A percentile compares a stretch with the other conserved stretches of the same genome.
Evolutionary conservation across 2,888 invertebrate species (phyloP).

Genomic region (Saturnia japonica): DNA sequence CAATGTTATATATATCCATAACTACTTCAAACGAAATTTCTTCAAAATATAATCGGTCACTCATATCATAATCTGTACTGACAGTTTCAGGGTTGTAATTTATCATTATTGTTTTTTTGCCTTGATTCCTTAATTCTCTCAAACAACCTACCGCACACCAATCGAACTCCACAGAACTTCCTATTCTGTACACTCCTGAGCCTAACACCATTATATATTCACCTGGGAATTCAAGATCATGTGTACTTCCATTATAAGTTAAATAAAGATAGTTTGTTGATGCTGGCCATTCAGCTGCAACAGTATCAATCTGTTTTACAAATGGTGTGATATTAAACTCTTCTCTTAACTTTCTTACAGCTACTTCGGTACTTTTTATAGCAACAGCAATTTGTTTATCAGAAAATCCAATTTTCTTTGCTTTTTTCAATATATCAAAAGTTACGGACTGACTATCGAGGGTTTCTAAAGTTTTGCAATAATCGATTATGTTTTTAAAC

Average conservation of each 20-base stretch:
- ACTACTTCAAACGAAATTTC: constrained; percentile 99
- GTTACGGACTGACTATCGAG: constrained; percentile 84
- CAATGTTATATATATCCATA: constrained; percentile 98
- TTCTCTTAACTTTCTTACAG: constrained; percentile 88
- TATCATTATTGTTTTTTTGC: constrained; percentile 97
- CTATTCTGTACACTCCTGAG: constrained; percentile 97
- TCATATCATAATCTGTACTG: constrained; percentile 99
- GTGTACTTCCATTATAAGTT: constrained; percentile 94
- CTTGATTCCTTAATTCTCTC: constrained; percentile 92
- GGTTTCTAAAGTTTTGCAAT: constrained; percentile 85
- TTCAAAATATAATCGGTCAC: constrained; percentile 98
- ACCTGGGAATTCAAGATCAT: constrained; percentile 92
- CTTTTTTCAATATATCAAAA: constrained; percentile 85
- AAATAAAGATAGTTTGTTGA: constrained; percentile 99
- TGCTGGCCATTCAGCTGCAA: constrained; percentile 99
- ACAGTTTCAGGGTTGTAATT: constrained; percentile 99
- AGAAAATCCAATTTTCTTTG: constrained; percentile 97
- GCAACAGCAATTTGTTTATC: constrained; percentile 97
- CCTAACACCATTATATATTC: constrained; percentile 94
- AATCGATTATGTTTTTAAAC: constrained; percentile 94
- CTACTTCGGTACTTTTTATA: constrained; percentile 93
- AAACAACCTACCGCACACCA: constrained; percentile 99
- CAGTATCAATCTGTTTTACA: constrained; percentile 99
- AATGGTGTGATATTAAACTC: constrained; percentile 90
- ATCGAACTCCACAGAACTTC: constrained; percentile 99